Evolutionary conservation across 2,113 vertebrate species (phyloP), one percentile per base, ranked within the genome.

Genomic region (Potamarius usumacintae): DNA sequence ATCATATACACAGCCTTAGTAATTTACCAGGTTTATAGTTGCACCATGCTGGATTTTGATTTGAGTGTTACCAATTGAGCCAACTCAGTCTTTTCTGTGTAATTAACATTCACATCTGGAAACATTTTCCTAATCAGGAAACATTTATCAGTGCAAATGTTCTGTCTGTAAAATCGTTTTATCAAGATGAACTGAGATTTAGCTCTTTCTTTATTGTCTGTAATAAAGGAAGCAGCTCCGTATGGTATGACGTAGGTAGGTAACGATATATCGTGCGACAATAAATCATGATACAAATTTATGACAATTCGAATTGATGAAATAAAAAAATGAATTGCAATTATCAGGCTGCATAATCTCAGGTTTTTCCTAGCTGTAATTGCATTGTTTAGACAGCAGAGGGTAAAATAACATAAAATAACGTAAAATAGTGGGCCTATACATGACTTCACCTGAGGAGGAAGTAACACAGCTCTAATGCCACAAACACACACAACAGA

Each of bases 161-260:
- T 63, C 10, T 25, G 48, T 53, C 58, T 25, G 76, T 65, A 42
- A 65, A 77, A 48, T 50, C 20, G 11, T 5, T 67, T 85, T 42
- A 80, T 86, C 85, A 80, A 80, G 62, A 48, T 67, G 78, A 83
- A n/a, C 80, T 7, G 58, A 85, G 55, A 48, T 83, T 80, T 72
- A 65, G 52, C 63, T 69, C 72, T 74, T 55, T 50, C 85, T 90
- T 65, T 67, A 52, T 67, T 55, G 34, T 86, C 63, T 86, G 53
- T 80, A 81, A 86, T 86, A 84, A 86, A 88, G 86, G 67, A 57
- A 25, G 22, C 58, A 34, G 89, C 63, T 57, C 27, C 57, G 67
- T 82, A 65, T 74, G 53, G 76, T 65, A 85, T 27, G 52, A 65
- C 77, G 76, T 27, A 57, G 34, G 34, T 2, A 42, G 34, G 34